Percentiles rank a stretch among this genome's conserved stretches.
phyloP scores from a whole-genome alignment of 2,797 vertebrate genomes.

The Phoeniculus purpureus region DNA sequence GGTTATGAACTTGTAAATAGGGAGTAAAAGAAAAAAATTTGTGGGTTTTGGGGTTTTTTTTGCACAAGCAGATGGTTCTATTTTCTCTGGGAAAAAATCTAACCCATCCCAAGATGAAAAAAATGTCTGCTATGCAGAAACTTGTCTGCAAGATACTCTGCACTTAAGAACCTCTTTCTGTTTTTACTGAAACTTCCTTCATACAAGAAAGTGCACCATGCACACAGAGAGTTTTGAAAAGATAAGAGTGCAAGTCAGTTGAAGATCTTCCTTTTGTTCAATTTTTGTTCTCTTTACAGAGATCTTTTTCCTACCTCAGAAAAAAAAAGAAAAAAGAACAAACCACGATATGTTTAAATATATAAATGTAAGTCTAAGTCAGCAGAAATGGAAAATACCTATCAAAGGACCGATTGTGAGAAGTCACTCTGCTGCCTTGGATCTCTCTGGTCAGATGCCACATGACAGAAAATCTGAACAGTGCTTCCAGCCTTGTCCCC shows the following conservation, averaged over 20 bases:
- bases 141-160: not conserved
- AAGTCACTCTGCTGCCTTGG: slow-evolving; percentile 88
- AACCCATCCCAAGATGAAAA: not conserved
- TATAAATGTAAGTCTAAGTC: not conserved
- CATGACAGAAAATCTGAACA: slow-evolving; percentile 93
- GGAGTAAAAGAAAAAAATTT: not conserved
- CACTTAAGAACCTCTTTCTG: not conserved
- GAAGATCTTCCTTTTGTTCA: not conserved
- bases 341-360: not conserved
- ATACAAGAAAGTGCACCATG: not conserved
- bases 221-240: not conserved
- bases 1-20: not conserved
- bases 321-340: not conserved
- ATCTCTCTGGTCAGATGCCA: slow-evolving; percentile 98
- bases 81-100: not conserved
- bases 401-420: slow-evolving; percentile 93
- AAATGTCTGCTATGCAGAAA: not conserved
- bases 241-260: not conserved
- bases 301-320: not conserved
- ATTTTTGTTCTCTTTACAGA: not conserved
- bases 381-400: slow-evolving; percentile 79
- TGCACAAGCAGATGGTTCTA: not conserved
- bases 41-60: not conserved
- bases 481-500: slow-evolving; percentile 89
- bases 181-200: not conserved